Percentiles rank a stretch among this genome's conserved stretches.
Evolutionary conservation across 92 coral and sea anemone species (phyloP).

Genomic region (Siderastrea siderea): DNA sequence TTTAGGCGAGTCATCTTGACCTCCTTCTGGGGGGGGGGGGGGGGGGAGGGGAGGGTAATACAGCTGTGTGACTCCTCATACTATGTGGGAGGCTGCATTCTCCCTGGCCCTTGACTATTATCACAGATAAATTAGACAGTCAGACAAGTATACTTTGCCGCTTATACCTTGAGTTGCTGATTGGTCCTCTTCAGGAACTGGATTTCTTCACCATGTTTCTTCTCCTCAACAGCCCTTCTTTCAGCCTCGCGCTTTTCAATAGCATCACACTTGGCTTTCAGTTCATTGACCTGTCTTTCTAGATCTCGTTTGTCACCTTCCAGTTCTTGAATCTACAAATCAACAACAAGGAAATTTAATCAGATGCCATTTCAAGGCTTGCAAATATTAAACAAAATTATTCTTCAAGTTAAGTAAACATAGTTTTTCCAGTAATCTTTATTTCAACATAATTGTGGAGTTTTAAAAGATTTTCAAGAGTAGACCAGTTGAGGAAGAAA

Average conservation of each 20-base stretch:
- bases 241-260: slow-evolving; percentile 99
- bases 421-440: too few relatives aligned
- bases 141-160: too few relatives aligned
- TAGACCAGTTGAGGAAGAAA: too few relatives aligned
- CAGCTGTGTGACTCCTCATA: too few relatives aligned
- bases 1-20: too few relatives aligned
- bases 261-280: slow-evolving; percentile 99
- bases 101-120: too few relatives aligned
- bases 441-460: too few relatives aligned
- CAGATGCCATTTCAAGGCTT: not conserved
- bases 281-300: slow-evolving; percentile 97
- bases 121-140: too few relatives aligned
- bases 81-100: too few relatives aligned
- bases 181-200: slow-evolving; percentile 97
- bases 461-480: too few relatives aligned
- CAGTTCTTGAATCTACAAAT: slow-evolving; percentile 88
- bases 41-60: too few relatives aligned
- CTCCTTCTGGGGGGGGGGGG: too few relatives aligned
- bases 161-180: slow-evolving; percentile 94
- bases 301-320: slow-evolving; percentile 96
- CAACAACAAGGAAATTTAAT: not conserved
- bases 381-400: not conserved
- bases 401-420: not conserved
- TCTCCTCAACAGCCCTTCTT: slow-evolving; percentile 97
- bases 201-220: slow-evolving; percentile 98